A percentile compares a stretch with the other conserved stretches of the same genome.
These are phyloP conservation scores for Tiaroga cobitis DNA, from an alignment of 2,797 vertebrate genomes.

Conservation along the genomic window DNA sequence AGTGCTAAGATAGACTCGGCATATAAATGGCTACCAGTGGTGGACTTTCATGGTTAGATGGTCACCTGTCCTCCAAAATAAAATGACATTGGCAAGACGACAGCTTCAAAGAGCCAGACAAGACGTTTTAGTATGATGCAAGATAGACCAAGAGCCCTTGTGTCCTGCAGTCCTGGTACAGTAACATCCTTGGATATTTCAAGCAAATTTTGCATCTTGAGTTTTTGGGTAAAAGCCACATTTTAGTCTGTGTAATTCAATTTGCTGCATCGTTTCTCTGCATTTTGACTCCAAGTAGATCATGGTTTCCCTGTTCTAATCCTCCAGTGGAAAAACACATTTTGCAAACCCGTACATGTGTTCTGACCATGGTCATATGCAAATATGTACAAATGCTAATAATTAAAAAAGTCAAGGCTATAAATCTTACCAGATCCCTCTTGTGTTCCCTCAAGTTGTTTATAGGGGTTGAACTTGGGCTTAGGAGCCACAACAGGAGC, in stretches of 20 bases:
- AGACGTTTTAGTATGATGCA: constrained; percentile 13
- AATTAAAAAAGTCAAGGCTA: constrained; percentile 33
- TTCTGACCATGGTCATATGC: neutral
- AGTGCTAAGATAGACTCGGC: neutral
- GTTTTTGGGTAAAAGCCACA: neutral
- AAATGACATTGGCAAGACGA: constrained; percentile 3
- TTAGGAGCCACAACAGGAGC: constrained; percentile 95
- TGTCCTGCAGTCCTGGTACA: constrained; percentile 12
- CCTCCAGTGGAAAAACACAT: neutral
- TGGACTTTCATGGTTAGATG: constrained; percentile 3
- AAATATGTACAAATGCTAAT: constrained; percentile 10
- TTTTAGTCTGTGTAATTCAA: constrained; percentile 17
- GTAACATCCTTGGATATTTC: constrained; percentile 15
- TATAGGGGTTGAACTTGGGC: constrained; percentile 97
- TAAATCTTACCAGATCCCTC: constrained; percentile 81
- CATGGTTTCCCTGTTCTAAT: constrained; percentile 4
- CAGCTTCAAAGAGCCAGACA: constrained; percentile 18
- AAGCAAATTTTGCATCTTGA: constrained; percentile 7
- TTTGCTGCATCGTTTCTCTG: neutral
- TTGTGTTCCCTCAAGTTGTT: constrained; percentile 65
- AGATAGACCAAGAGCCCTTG: constrained; percentile 14
- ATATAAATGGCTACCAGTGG: constrained; percentile 19
- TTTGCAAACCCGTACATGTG: neutral
- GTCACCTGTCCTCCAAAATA: constrained; percentile 10
- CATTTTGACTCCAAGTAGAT: neutral